A percentile compares a stretch with the other conserved stretches of the same genome.
These are phyloP conservation scores for Steinernema hermaphroditum DNA, from an alignment of 2,888 invertebrate species.

Conservation along the genomic window DNA sequence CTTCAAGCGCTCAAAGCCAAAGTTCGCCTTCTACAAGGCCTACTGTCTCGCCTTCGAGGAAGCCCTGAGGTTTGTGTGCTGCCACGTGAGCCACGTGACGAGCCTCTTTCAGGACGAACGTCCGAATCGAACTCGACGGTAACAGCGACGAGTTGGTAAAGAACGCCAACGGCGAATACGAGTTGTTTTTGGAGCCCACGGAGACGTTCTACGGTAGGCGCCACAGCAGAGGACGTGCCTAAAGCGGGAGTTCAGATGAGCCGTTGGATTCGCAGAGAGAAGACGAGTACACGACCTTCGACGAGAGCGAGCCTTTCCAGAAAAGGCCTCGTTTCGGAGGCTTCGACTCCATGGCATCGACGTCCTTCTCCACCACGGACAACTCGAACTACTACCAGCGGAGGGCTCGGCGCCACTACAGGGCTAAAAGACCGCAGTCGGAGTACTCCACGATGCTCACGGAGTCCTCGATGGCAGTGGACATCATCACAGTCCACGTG, in stretches of 20 bases:
- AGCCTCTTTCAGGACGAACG: neutral
- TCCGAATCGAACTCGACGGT: conserved; percentile 19
- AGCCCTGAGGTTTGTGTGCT: neutral
- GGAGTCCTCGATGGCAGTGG: conserved; percentile 15
- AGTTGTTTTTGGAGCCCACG: conserved; percentile 10
- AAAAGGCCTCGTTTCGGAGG: neutral
- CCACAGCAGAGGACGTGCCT: too few relatives aligned
- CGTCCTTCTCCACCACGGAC: conserved; percentile 27
- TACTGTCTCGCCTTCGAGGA: conserved; percentile 20
- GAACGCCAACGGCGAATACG: conserved; percentile 19
- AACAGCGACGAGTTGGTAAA: conserved; percentile 28
- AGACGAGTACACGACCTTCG: conserved; percentile 26
- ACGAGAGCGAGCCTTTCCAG: neutral
- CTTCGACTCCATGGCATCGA: conserved; percentile 25
- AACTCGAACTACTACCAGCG: conserved; percentile 16
- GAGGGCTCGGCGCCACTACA: neutral
- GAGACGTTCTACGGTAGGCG: neutral
- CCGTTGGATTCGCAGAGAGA: conserved; percentile 15
- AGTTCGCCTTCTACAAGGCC: conserved; percentile 21
- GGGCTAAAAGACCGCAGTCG: conserved; percentile 1
- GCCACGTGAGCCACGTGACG: neutral
- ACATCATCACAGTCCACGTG: conserved; percentile 11
- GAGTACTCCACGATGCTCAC: conserved; percentile 24
- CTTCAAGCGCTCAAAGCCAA: conserved; percentile 7
- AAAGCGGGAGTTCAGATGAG: neutral